Evolutionary conservation across 1,140 invertebrate genomes (phyloP).

Genomic region (Drosophila yakuba): DNA sequence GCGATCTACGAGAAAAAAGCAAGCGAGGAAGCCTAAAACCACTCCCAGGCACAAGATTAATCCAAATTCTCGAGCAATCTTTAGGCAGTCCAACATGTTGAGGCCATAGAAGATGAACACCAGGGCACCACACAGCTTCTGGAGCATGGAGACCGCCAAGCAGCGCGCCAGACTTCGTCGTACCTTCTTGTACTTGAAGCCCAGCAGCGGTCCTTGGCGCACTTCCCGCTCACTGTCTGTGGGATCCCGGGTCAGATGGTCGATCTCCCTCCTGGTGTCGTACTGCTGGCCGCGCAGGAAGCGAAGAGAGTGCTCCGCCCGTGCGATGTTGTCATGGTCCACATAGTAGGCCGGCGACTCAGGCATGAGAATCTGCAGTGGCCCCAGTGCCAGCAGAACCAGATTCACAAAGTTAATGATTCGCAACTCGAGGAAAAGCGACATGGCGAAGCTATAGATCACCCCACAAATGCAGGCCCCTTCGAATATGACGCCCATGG

Average conservation of each 20-base stretch:
- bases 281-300: slow-evolving; percentile 89
- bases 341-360: slow-evolving; percentile 87
- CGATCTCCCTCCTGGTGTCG: slow-evolving; percentile 76
- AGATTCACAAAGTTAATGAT: slow-evolving; percentile 86
- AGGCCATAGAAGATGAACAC: slow-evolving; percentile 2
- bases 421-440: slow-evolving; percentile 74
- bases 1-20: slow-evolving; percentile 34
- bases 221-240: background rate
- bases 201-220: background rate
- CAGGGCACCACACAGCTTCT: slow-evolving; percentile 17
- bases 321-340: slow-evolving; percentile 86
- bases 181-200: background rate
- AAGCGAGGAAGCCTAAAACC: slow-evolving; percentile 4
- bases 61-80: fast-evolving
- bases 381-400: slow-evolving; percentile 86
- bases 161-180: slow-evolving; percentile 12
- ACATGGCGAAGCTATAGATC: slow-evolving; percentile 86
- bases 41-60: background rate
- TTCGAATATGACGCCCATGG: slow-evolving; percentile 89
- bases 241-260: background rate
- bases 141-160: slow-evolving; percentile 5
- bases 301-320: slow-evolving; percentile 87
- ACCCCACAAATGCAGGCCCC: slow-evolving; percentile 88
- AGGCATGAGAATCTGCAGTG: slow-evolving; percentile 87
- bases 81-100: background rate